Base-by-base conservation (phyloP, 2,113 vertebrate genomes). In the Actenoides lindsayi region DNA sequence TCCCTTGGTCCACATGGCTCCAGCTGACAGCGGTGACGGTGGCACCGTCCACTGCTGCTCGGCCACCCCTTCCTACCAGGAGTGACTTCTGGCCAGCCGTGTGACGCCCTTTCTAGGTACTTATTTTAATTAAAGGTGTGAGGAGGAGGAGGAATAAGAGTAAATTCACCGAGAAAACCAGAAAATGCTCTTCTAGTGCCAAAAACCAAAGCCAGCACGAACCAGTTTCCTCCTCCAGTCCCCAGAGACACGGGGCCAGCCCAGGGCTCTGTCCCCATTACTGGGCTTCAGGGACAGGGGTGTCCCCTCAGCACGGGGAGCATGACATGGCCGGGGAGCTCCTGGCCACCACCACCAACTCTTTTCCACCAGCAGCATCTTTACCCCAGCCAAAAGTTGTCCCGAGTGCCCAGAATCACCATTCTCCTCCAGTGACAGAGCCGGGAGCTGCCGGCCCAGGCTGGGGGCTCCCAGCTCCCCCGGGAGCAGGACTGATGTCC, bases 361-460 rank as follows among this genome's bases (percentile, higher is more conserved):
- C 28, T 53, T 16, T 60, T 5, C 56, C 30, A 21, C 35, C 6
- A 9, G 50, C 81, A 65, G 31, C 74, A 51, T 2, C 74, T 33
- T 20, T 3, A 5, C 30, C 25, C 30, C 4, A 25, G 3, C 0
- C 2, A 28, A 54, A 39, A 7, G 33, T 33, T 42, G 68, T 9
- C 5, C 48, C 1, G 14, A 24, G 62, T 17, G 35, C 14, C 18
- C 19, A 17, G 11, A 75, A 67, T 13, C 10, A 0, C 21, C 12
- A 11, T 59, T 48, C 8, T n/a, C 64, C 28, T 59, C 50, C 37
- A 2, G 16, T 2, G 3, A 4, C 0, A 28, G 33, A 11, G 20
- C 31, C 0, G 0, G 12, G 31, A 50, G 53, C 20, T 0, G 1
- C 62, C 19, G 10, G 23, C 44, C 18, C 30, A 5, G 6, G 3